Evolutionary conservation across 2,888 invertebrate species (phyloP).

Genomic region (Scaptomyza flava): DNA sequence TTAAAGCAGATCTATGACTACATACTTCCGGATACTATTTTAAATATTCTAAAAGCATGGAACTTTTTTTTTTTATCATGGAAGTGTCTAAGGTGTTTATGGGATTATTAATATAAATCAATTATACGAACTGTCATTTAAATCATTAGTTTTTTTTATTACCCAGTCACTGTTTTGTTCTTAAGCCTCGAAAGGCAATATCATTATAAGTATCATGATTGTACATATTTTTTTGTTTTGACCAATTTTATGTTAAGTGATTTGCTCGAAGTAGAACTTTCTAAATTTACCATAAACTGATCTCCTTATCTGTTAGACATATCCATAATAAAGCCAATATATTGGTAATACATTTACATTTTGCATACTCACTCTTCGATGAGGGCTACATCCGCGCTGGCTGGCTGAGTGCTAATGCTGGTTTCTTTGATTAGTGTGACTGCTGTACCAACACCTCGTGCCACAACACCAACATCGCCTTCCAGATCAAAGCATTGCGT

Average conservation of each 20-base stretch:
- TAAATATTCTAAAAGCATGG: neutral
- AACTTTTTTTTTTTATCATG: constrained; percentile 4
- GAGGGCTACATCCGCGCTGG: constrained; percentile 83
- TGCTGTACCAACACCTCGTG: constrained; percentile 96
- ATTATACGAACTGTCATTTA: constrained; percentile 14
- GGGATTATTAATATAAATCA: neutral
- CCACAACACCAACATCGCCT: constrained; percentile 98
- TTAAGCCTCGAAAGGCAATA: too few relatives aligned
- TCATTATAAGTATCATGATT: too few relatives aligned
- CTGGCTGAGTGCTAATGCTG: constrained; percentile 80
- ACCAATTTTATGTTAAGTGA: too few relatives aligned
- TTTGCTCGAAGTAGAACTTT: too few relatives aligned
- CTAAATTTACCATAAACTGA: neutral
- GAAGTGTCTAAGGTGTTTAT: constrained; percentile 6
- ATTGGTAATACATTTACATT: neutral
- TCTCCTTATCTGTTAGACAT: constrained; percentile 5
- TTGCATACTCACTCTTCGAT: constrained; percentile 87
- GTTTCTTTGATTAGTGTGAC: constrained; percentile 89
- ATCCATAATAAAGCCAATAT: constrained; percentile 20
- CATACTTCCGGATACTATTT: neutral
- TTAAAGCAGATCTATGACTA: constrained; percentile 10
- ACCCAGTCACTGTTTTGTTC: too few relatives aligned
- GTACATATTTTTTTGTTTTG: too few relatives aligned
- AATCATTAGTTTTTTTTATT: too few relatives aligned
- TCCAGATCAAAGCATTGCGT: constrained; percentile 97